Evolutionary conservation across 2,113 vertebrate species (phyloP), one percentile per base, ranked within the genome.

Genomic region (Holacanthus passer): DNA sequence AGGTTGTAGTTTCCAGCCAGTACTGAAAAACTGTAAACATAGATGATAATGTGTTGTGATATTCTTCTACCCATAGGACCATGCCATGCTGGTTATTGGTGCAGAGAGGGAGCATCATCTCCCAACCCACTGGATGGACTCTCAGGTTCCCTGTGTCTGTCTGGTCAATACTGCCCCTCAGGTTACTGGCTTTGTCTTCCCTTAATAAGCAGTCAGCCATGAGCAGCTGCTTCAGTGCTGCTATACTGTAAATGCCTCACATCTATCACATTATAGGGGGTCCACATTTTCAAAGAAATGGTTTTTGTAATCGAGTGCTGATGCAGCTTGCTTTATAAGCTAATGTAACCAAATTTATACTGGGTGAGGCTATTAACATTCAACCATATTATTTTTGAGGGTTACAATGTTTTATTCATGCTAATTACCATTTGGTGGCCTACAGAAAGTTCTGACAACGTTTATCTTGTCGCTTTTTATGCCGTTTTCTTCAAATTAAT

Each of bases 51-150:
- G 41, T 73, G 29, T 48, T 69, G 60, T 78, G 11, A 53, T 86
- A n/a, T 53, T 58, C 1, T 63, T 68, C 35, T 60, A 31, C 47
- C 64, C 56, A 9, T 39, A 98, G 97, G 97, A 29, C 91, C 94
- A 2, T 98, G 97, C 53, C 85, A 92, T 3, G 94, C 94, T 72
- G 97, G 97, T 1, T 97, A 96, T 88, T 99, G 97, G 96, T 98
- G 97, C 69, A 96, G 68, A 73, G 39, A 83, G 3, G 96, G 95
- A 27, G 94, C 97, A 6, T 60, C 41, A 0, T 93, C 95, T 64
- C 93, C 92, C 24, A 92, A 87, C 24, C 97, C 97, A 1, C 58
- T 74, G 9, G 94, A 97, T 7, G 94, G 95, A 73, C 63, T 92
- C 1, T 92, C 93, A 1, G 97, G 97, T 20, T 81, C 83, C 13